Evolutionary conservation across 2,797 vertebrate species (phyloP), one percentile per base, ranked within the genome.

Genomic region (Sebastes minor): DNA sequence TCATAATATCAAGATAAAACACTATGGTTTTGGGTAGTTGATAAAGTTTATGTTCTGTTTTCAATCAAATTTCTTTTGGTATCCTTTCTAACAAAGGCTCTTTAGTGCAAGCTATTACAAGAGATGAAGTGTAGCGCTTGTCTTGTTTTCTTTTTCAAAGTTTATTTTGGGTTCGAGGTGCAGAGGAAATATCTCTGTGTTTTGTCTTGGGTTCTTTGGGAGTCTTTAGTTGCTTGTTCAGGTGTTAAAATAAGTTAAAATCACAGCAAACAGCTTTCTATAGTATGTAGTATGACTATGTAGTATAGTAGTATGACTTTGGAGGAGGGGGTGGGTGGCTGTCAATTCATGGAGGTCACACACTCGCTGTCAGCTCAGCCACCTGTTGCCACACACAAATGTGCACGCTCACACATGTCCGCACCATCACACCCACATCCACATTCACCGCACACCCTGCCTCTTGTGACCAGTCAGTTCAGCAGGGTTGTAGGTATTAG

Each of bases 301-400:
- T 61, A 32, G 28, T 32, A 20, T 49, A 75, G 78, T 11, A 22
- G 64, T 53, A 32, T 65, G 72, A 74, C 77, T 82, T 74, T 81
- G 52, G 57, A 12, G 61, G 30, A 27, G 8, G 3, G 46, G 3
- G 16, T 23, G 5, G 9, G 11, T 22, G 66, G 81, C 73, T 66
- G 76, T 61, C 69, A 75, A 52, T 81, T 87, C 91, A 87, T 83
- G 84, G 82, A 85, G 91, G 90, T 93, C 90, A 91, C 86, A 85
- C 78, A 81, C 74, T 84, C 61, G 70, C 86, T 92, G 88, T 92
- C 90, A 90, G 87, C 88, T 86, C 88, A 85, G 75, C 92, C 92
- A 92, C 91, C 91, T 92, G 90, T 93, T 91, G 69, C 84, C 25
- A 77, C 76, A 67, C 67, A 78, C 59, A 73, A 55, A 74, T 49